Conservation (phyloP, 2,113 vertebrate genomes). For the Ophiodon elongatus region DNA sequence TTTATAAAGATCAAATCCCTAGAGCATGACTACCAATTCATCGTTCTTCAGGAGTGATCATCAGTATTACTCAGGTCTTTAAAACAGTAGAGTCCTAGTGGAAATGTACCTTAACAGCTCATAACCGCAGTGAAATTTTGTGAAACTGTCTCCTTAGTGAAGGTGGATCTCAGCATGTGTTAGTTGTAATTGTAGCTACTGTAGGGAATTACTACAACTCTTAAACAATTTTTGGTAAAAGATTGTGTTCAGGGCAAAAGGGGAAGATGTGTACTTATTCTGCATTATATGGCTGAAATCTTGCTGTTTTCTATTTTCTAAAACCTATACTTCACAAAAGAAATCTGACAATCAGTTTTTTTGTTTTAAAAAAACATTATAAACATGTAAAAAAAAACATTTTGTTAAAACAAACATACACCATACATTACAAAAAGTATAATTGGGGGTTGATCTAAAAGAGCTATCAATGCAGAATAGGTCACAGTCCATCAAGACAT, state of each 20-base stretch:
- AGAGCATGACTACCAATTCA: not conserved
- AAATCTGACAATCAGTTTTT: constrained; percentile 6
- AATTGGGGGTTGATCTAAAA: constrained; percentile 25
- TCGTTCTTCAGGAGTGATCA: not conserved
- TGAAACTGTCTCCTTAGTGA: not conserved
- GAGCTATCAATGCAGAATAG: constrained; percentile 28
- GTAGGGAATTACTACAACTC: not conserved
- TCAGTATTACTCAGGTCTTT: constrained; percentile 28
- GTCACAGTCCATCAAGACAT: constrained; percentile 45
- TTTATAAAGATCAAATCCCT: not conserved
- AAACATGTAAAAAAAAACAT: constrained; percentile 24
- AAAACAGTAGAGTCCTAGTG: not conserved
- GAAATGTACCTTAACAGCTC: constrained; percentile 17
- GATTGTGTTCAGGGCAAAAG: not conserved
- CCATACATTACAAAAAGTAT: constrained; percentile 32
- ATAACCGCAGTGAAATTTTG: not conserved
- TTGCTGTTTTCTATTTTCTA: not conserved
- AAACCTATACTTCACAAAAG: not conserved
- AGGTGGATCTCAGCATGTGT: not conserved
- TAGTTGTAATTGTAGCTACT: not conserved
- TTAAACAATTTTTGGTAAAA: not conserved
- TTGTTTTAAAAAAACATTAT: constrained; percentile 18
- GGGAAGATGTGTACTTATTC: constrained; percentile 1
- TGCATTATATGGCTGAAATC: not conserved
- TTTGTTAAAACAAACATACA: constrained; percentile 45